Base-by-base conservation (phyloP, 2,888 invertebrate species). In the Nymphalis c-album region DNA sequence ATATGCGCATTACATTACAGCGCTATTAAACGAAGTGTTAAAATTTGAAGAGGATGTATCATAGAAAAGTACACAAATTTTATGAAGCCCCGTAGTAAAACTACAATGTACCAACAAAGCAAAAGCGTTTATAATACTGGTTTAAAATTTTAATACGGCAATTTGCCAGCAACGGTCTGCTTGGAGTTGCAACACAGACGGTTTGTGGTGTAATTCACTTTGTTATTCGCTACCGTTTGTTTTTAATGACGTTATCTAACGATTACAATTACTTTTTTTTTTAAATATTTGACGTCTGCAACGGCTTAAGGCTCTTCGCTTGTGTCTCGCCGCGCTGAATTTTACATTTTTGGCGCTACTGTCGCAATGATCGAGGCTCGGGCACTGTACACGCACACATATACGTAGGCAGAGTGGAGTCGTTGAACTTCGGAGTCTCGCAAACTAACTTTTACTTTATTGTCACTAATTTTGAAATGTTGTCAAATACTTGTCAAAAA, bases 81-180 rank as follows among this genome's bases (percentile, higher is more conserved):
- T 68, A 70, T 57, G 67, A 53, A 51, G 63, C 57, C 53, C 46
- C 26, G 66, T 50, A 64, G 69, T 71, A 69, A 71, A 71, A 67
- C 67, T 67, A 70, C 70, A 68, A 63, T 70, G 70, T 73, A 78
- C 45, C 63, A 66, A 73, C 77, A 78, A 75, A 77, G 78, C 77
- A 77, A 77, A 77, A 81, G 78, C 82, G 80, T 80, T 82, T 78
- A 81, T 85, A 85, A 84, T 82, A 79, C 79, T 74, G 77, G 80
- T 81, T 85, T 87, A 85, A 84, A 85, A 79, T 85, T 85, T 87
- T 86, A 85, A 86, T 82, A 78, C 78, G 71, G 84, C 81, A 83
- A 85, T 88, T 85, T 85, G 82, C 80, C 79, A 82, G 77, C 76
- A 77, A 77, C 76, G 75, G 78, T 80, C 72, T 74, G 74, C 74